phyloP scores from a whole-genome alignment of 2,797 vertebrate species.

The Lophius americanus region DNA sequence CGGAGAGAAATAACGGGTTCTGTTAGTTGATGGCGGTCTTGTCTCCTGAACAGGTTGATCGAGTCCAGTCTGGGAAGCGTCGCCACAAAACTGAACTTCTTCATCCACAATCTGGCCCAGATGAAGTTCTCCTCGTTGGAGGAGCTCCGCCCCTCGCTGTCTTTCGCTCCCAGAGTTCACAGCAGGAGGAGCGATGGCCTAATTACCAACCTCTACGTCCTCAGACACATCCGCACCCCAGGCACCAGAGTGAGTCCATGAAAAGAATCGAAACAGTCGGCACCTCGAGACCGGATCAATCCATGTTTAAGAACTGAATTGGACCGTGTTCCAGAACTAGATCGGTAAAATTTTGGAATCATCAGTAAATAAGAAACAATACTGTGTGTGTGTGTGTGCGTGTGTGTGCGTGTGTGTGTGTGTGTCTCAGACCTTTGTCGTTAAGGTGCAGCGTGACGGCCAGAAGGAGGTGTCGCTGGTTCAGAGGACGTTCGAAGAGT shows the following conservation, averaged over 20 bases:
- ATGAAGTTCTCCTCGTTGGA: conserved; percentile 93
- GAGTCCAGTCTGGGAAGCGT: conserved; percentile 96
- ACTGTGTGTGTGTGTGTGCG: neutral
- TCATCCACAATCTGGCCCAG: conserved; percentile 98
- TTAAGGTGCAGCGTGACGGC: conserved; percentile 90
- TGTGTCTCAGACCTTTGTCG: conserved; percentile 86
- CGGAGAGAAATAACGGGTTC: too few species aligned
- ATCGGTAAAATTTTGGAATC: too few species aligned
- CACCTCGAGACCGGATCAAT: too few species aligned
- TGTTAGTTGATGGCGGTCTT: too few species aligned
- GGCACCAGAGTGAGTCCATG: conserved; percentile 86
- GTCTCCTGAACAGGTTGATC: conserved; percentile 78
- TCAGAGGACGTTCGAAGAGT: conserved; percentile 95
- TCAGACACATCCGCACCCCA: conserved; percentile 86
- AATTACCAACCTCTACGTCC: conserved; percentile 89
- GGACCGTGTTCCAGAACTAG: neutral
- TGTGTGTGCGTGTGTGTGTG: neutral
- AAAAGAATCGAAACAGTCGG: too few species aligned
- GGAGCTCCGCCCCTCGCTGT: conserved; percentile 83
- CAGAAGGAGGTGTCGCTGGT: conserved; percentile 83
- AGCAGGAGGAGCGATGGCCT: conserved; percentile 84
- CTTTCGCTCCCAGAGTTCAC: conserved; percentile 89
- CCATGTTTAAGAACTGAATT: too few species aligned
- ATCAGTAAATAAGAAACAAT: neutral
- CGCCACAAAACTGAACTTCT: conserved; percentile 98